Evolutionary conservation across 2,797 vertebrate genomes (phyloP), one percentile per base, ranked within the genome.

Genomic region (Argentina silus): DNA sequence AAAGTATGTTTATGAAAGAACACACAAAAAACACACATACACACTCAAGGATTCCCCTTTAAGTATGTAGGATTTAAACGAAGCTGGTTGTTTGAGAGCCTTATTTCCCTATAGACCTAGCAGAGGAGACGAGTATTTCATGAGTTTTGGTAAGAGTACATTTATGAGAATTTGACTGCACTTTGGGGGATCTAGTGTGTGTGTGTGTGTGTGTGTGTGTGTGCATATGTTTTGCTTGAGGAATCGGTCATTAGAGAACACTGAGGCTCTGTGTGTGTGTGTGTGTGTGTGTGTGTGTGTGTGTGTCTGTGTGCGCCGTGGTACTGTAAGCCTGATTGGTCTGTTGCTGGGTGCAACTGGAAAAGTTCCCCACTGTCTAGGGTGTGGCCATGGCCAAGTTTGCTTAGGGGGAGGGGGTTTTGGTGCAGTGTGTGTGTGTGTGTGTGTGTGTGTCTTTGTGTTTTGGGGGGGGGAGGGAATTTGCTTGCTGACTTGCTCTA

Each of bases 331-430:
- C 79, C 15, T 68, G 50, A 19, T 27, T n/a, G 23, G 74, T 78
- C 45, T 72, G 72, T 80, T 77, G 75, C 74, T 78, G 68, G 74
- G 69, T 77, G 73, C 78, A 74, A 77, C 75, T 78, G 65, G 72
- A 51, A 80, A 83, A 86, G 79, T 89, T 87, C 64, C 19, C 67
- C 19, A 62, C 27, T 80, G 14, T 85, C 56, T 75, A 81, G 81
- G 85, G 88, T 78, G 86, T 86, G 81, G 83, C 74, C 55, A 79
- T 47, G 59, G 73, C 56, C 14, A 45, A 59, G 74, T 77, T 79
- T 82, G 55, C 75, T 68, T 77, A 75, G 83, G 74, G 72, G 36
- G 65, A 77, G 68, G 67, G 74, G 72, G 73, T 21, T 27, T 60
- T 60, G 57, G 57, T 15, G 57, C 57, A 60, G 23, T 60, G 57